These are phyloP conservation scores for Euclidia mi DNA, from an alignment of 2,888 invertebrate genomes.

Conservation along the genomic window DNA sequence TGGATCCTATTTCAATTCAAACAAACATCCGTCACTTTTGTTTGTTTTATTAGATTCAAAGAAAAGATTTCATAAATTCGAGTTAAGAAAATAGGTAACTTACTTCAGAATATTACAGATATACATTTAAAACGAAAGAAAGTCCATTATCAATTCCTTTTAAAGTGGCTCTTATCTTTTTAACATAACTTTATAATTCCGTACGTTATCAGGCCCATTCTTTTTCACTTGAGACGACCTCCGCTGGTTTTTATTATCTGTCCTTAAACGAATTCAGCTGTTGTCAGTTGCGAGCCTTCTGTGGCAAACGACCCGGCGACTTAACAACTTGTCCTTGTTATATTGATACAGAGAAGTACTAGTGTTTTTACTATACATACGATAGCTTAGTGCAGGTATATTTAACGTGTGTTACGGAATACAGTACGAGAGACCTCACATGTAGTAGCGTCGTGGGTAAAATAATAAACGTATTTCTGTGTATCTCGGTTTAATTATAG, in stretches of 20 bases:
- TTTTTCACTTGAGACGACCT: conserved; percentile 23
- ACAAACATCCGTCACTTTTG: neutral
- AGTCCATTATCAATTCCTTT: conserved; percentile 32
- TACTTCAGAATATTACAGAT: conserved; percentile 10
- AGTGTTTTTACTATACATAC: conserved; percentile 5
- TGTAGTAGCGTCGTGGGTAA: neutral
- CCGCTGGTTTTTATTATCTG: conserved; percentile 28
- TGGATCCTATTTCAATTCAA: neutral
- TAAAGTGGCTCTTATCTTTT: conserved; percentile 29
- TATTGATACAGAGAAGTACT: conserved; percentile 31
- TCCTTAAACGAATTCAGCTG: conserved; percentile 22
- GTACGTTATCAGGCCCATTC: conserved; percentile 31
- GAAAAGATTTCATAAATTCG: conserved; percentile 3
- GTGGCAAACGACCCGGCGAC: conserved; percentile 10
- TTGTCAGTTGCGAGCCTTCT: conserved; percentile 16
- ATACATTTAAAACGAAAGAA: conserved; percentile 21
- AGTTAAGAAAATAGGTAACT: neutral
- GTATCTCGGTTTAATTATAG: neutral
- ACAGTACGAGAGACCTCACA: neutral
- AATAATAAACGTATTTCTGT: neutral
- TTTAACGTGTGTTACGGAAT: conserved; percentile 16
- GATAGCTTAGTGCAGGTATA: conserved; percentile 8
- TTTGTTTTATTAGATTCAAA: neutral
- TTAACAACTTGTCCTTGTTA: conserved; percentile 10
- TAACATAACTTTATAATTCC: conserved; percentile 41